These are phyloP conservation scores for Orthosia cruda DNA, from an alignment of 2,888 invertebrate genomes.

Conservation along the genomic window DNA sequence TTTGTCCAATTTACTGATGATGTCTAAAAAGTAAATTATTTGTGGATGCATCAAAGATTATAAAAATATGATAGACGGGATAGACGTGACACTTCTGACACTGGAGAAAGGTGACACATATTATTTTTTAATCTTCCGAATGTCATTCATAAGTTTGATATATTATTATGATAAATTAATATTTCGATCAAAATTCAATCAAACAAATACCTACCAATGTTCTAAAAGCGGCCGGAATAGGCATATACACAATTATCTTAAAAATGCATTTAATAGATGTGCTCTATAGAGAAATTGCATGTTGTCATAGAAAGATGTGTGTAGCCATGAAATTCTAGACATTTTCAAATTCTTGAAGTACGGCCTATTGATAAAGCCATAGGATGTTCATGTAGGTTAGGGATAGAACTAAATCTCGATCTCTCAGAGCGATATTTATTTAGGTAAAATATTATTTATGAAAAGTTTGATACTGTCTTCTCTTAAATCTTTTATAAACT, in stretches of 20 bases:
- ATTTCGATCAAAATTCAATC: neutral
- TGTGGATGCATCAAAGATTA: slow-evolving; percentile 47
- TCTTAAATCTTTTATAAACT: slow-evolving; percentile 71
- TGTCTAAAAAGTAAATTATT: slow-evolving; percentile 21
- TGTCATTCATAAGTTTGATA: neutral
- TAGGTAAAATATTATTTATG: slow-evolving; percentile 61
- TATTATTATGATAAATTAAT: slow-evolving; percentile 22
- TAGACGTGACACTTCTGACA: slow-evolving; percentile 24
- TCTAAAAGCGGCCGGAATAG: slow-evolving; percentile 25
- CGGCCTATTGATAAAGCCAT: slow-evolving; percentile 80
- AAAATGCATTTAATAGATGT: slow-evolving; percentile 79
- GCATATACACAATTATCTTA: slow-evolving; percentile 57
- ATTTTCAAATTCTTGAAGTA: slow-evolving; percentile 75
- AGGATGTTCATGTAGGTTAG: slow-evolving; percentile 71
- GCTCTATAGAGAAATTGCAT: slow-evolving; percentile 84
- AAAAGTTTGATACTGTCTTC: slow-evolving; percentile 70
- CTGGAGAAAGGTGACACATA: neutral
- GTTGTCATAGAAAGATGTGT: slow-evolving; percentile 85
- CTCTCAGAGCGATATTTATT: slow-evolving; percentile 66
- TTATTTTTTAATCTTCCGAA: neutral
- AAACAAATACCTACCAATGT: neutral
- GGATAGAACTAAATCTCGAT: slow-evolving; percentile 58
- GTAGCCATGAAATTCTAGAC: slow-evolving; percentile 81
- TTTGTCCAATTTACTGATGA: slow-evolving; percentile 34
- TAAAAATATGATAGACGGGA: slow-evolving; percentile 18